Evolutionary conservation across 2,113 vertebrate species (phyloP).

Genomic region (Seriola dumerili): DNA sequence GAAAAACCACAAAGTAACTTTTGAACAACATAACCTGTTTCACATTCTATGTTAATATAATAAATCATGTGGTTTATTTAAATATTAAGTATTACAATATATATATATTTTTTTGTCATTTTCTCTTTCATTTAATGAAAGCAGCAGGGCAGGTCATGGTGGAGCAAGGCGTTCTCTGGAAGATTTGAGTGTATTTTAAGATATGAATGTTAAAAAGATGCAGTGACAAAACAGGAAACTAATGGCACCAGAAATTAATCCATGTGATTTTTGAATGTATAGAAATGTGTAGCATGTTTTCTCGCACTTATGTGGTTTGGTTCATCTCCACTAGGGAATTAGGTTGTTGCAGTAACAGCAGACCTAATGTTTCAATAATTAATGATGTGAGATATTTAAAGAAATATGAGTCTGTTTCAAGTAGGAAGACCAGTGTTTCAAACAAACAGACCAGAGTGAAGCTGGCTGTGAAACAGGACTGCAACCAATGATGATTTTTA

Average conservation of each 20-base stretch:
- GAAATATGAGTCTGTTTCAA: constrained; percentile 29
- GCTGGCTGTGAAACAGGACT: constrained; percentile 9
- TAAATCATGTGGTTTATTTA: background rate
- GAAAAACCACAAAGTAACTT: background rate
- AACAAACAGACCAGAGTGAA: background rate
- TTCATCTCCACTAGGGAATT: constrained; percentile 8
- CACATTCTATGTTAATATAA: constrained; percentile 4
- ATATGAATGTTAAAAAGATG: background rate
- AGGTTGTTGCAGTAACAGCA: constrained; percentile 20
- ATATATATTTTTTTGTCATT: background rate
- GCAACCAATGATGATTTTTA: background rate
- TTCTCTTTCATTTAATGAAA: constrained; percentile 9
- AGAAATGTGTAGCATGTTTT: background rate
- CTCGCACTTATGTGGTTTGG: constrained; percentile 11
- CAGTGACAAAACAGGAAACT: background rate
- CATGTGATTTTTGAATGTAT: background rate
- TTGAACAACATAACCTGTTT: constrained; percentile 14
- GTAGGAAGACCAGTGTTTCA: constrained; percentile 15
- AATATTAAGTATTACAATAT: background rate
- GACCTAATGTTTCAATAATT: constrained; percentile 41
- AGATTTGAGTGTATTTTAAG: background rate
- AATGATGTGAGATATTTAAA: constrained; percentile 20
- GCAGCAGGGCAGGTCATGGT: background rate
- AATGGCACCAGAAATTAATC: background rate
- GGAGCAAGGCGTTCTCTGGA: background rate